Conservation (phyloP, 2,797 vertebrate genomes). For the Poecilia picta region DNA sequence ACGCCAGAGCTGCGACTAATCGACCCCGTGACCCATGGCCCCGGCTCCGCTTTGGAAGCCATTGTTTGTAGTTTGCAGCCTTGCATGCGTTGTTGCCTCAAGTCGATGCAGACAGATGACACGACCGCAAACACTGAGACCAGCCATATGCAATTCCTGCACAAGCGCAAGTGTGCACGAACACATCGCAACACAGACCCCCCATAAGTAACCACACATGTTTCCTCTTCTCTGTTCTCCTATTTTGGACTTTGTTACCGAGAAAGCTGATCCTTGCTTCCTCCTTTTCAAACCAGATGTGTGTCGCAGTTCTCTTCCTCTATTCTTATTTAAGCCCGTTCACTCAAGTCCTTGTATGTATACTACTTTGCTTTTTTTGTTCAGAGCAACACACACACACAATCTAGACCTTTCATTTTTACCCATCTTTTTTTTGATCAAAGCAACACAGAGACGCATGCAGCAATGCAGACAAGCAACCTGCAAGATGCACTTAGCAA, state of each 20-base stretch:
- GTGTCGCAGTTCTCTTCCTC: slow-evolving; percentile 46
- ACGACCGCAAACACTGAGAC: slow-evolving; percentile 48
- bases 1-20: background rate
- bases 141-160: slow-evolving; percentile 32
- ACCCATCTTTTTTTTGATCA: background rate
- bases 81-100: slow-evolving; percentile 30
- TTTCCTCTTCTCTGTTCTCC: slow-evolving; percentile 80
- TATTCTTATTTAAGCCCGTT: slow-evolving; percentile 26
- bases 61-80: slow-evolving; percentile 30
- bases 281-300: slow-evolving; percentile 81
- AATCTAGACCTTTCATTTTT: background rate
- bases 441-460: background rate
- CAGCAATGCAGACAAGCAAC: background rate
- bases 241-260: slow-evolving; percentile 78
- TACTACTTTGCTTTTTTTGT: slow-evolving; percentile 40
- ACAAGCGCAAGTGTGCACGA: slow-evolving; percentile 34
- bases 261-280: slow-evolving; percentile 76
- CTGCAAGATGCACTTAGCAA: slow-evolving; percentile 3
- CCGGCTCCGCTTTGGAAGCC: slow-evolving; percentile 6
- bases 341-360: slow-evolving; percentile 24
- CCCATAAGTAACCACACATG: slow-evolving; percentile 52
- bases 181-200: slow-evolving; percentile 24
- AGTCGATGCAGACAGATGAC: slow-evolving; percentile 46
- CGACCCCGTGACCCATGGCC: slow-evolving; percentile 2
- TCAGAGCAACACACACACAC: background rate